Base-by-base conservation (phyloP, 2,797 vertebrate genomes). In the Melanotaenia maccullochi region DNA sequence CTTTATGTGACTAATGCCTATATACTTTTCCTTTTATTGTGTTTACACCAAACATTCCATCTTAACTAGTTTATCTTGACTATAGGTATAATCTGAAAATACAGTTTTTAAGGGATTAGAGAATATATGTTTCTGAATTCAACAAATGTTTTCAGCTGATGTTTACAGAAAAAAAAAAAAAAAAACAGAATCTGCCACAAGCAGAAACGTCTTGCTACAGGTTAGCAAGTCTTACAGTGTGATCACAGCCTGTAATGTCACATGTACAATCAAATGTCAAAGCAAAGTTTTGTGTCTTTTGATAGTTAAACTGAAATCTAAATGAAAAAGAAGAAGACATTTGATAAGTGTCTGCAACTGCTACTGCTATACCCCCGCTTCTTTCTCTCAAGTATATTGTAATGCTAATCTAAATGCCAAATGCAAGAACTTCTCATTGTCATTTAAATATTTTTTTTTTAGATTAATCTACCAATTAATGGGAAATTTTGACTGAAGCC, bases 131-230 rank as follows among this genome's bases (percentile, higher is more conserved):
- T 63, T 60, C 51, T 32, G 30, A 3, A 25, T 36, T 69, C 38
- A 55, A 35, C 28, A n/a, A 69, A 65, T 2, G 6, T 58, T 64
- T 71, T 72, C 6, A 38, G 58, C 20, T 28, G n/a, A 3, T 66
- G 25, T 78, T 68, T 67, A 72, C 51, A 81, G 57, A 28, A 56
- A 40, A 70, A 54, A 58, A 70, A 67, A 66, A 22, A 32, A 4
- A 28, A 28, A 28, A 28, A 44, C 69, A 38, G 38, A 75, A 52
- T 75, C 51, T 42, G 77, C 79, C 68, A 14, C 35, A 3, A 75
- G 71, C 77, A 62, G 80, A 64, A 73, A 76, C 76, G 71, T 83
- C 76, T 25, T 4, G 68, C 81, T 73, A 73, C 61, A 79, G 65
- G 60, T 74, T 68, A 73, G 60, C 52, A 70, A 65, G 81, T 68